phyloP scores from a whole-genome alignment of 2,113 vertebrate genomes.

The Rissa tridactyla region DNA sequence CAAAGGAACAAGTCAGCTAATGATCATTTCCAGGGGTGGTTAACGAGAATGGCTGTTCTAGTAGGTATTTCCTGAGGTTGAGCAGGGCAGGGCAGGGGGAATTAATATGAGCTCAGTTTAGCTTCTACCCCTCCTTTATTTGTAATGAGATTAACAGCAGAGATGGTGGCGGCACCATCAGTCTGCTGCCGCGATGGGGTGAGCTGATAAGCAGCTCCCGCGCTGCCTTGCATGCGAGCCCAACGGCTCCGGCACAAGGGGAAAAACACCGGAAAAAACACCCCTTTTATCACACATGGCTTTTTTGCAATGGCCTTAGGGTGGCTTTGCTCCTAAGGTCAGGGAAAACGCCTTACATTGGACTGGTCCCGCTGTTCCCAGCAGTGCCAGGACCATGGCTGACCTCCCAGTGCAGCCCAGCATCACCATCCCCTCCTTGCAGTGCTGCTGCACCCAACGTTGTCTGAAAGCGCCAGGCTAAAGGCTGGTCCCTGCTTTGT shows the following conservation, averaged over 20 bases:
- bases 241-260: fast-evolving
- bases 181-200: neutral
- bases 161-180: neutral
- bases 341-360: fast-evolving
- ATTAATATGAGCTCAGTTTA: conserved; percentile 15
- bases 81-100: neutral
- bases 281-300: neutral
- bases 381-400: neutral
- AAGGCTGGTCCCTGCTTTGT: neutral
- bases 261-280: neutral
- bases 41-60: neutral
- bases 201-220: neutral
- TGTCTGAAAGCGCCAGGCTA: fast-evolving
- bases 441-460: fast-evolving
- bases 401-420: neutral
- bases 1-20: neutral
- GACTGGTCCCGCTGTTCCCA: fast-evolving
- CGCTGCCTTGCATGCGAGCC: fast-evolving
- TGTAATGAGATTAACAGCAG: conserved; percentile 27
- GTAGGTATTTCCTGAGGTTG: conserved; percentile 13
- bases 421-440: neutral
- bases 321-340: neutral
- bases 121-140: conserved; percentile 40
- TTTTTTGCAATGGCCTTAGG: neutral
- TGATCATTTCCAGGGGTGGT: neutral